A percentile compares a stretch with the other conserved stretches of the same genome.
Conservation (phyloP, 2,888 invertebrate genomes). For the Tenthredo scrophulariae region DNA sequence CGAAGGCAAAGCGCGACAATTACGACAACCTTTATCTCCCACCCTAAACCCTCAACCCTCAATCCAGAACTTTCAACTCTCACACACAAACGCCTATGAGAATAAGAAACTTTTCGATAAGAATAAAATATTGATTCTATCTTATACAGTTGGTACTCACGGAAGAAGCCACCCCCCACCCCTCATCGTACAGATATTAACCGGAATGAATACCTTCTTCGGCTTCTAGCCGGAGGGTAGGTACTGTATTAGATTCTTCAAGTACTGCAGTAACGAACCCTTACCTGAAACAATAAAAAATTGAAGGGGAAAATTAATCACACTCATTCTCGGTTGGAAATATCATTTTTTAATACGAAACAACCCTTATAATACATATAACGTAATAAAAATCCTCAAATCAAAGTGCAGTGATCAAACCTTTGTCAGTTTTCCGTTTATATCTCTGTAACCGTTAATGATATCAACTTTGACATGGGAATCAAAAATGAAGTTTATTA, state of each 20-base stretch:
- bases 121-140: slow-evolving; percentile 37
- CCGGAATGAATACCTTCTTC: not conserved
- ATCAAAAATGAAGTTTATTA: not conserved
- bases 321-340: not conserved
- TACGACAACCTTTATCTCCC: slow-evolving; percentile 40
- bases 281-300: slow-evolving; percentile 1
- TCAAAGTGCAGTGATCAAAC: not conserved
- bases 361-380: no score
- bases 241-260: not conserved
- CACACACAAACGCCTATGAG: not conserved
- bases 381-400: not conserved
- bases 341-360: not conserved
- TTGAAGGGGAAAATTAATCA: not conserved
- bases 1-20: slow-evolving; percentile 42
- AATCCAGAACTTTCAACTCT: not conserved
- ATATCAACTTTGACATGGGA: not conserved
- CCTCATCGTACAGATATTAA: not conserved
- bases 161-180: not conserved
- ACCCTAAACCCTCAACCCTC: not conserved
- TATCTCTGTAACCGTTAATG: not conserved
- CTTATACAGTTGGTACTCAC: not conserved
- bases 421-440: not conserved
- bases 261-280: not conserved
- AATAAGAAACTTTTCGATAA: slow-evolving; percentile 14
- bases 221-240: not conserved